A percentile compares a stretch with the other conserved stretches of the same genome.
These are phyloP conservation scores for Coregonus clupeaformis DNA, from an alignment of 2,113 vertebrate species.

Conservation along the genomic window DNA sequence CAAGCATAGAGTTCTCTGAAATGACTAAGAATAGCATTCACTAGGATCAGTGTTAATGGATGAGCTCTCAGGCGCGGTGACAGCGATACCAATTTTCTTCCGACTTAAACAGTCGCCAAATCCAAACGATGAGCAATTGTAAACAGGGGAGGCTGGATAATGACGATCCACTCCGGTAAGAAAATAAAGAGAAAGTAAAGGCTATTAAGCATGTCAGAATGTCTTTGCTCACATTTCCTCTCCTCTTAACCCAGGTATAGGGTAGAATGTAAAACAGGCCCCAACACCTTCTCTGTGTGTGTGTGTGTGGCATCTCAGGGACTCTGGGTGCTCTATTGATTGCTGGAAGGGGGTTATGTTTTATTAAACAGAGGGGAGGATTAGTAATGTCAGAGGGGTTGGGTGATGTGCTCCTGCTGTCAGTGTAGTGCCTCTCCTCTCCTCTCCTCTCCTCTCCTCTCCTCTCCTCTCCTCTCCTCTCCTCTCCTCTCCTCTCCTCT, in stretches of 20 bases:
- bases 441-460: too few species aligned
- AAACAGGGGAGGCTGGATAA: not conserved
- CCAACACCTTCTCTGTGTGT: not conserved
- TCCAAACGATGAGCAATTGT: not conserved
- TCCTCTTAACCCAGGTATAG: not conserved
- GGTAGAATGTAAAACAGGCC: not conserved
- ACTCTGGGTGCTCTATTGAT: constrained; percentile 1
- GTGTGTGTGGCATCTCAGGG: constrained; percentile 4
- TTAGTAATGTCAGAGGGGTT: not conserved
- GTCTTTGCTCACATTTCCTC: not conserved
- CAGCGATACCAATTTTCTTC: not conserved
- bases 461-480: not conserved
- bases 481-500: not conserved
- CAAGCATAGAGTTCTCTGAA: not conserved
- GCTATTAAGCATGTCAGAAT: not conserved
- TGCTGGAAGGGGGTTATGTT: not conserved
- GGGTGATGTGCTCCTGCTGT: not conserved
- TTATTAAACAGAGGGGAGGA: constrained; percentile 12
- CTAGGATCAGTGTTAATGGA: not conserved
- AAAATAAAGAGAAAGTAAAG: not conserved
- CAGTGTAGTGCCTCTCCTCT: not conserved
- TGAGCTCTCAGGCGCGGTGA: not conserved
- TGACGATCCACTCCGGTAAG: not conserved
- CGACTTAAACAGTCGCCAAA: not conserved
- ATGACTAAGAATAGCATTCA: not conserved